phyloP scores from a whole-genome alignment of 2,113 vertebrate genomes.

The Dryoscopus gambensis region DNA sequence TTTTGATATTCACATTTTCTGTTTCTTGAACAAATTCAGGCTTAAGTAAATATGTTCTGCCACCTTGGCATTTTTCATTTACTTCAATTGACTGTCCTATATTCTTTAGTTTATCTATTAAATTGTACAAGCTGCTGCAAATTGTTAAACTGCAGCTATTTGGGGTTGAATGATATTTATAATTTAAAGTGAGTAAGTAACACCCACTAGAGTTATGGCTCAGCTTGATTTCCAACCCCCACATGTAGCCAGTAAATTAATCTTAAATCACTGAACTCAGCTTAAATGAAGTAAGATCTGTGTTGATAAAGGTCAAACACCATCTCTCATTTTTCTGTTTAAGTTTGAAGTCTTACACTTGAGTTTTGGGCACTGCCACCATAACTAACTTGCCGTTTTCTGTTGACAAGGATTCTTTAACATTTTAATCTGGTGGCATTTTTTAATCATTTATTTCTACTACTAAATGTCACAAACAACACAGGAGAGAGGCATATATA shows the following conservation, averaged over 20 bases:
- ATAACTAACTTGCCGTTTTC: neutral
- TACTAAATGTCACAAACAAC: neutral
- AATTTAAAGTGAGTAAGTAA: neutral
- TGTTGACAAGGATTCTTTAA: neutral
- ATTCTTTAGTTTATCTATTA: neutral
- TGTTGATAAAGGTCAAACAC: neutral
- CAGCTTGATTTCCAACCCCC: neutral
- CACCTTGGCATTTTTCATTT: neutral
- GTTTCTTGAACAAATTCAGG: neutral
- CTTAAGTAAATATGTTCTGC: neutral
- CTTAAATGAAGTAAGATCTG: neutral
- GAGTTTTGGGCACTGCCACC: neutral
- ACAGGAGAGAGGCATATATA: neutral
- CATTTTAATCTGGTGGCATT: neutral
- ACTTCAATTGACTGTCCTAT: neutral
- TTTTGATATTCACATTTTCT: neutral
- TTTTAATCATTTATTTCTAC: neutral
- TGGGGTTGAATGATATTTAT: neutral
- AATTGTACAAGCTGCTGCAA: neutral
- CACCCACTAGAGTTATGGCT: neutral
- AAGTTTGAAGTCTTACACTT: neutral
- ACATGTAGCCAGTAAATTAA: neutral
- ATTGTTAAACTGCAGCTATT: neutral
- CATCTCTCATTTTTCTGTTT: neutral
- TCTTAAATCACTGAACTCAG: neutral